Conservation (phyloP, 2,888 invertebrate species). For the Spilosoma lubricipeda region DNA sequence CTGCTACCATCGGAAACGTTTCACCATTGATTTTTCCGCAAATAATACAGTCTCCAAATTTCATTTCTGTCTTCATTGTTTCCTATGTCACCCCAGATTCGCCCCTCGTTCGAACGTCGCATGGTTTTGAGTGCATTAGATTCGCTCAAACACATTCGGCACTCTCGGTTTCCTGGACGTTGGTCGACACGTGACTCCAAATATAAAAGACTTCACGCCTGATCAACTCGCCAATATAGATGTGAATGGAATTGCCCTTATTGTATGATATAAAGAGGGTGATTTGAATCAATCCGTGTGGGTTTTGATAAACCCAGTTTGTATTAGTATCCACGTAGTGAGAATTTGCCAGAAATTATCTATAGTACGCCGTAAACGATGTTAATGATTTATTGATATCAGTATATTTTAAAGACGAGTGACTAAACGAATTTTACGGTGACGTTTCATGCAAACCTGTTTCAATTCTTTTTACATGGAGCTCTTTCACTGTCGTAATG, state of each 20-base stretch:
- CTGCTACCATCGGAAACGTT: slow-evolving; percentile 77
- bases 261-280: slow-evolving; percentile 77
- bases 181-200: slow-evolving; percentile 81
- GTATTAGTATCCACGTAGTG: slow-evolving; percentile 34
- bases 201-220: slow-evolving; percentile 84
- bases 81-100: slow-evolving; percentile 56
- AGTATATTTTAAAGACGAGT: slow-evolving; percentile 62
- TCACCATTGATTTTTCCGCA: slow-evolving; percentile 85
- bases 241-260: slow-evolving; percentile 84
- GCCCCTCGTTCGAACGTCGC: slow-evolving; percentile 66
- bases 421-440: slow-evolving; percentile 76
- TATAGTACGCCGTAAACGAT: slow-evolving; percentile 32
- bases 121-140: slow-evolving; percentile 84
- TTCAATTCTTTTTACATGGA: slow-evolving; percentile 78
- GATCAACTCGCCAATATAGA: slow-evolving; percentile 77
- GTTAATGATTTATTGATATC: slow-evolving; percentile 62
- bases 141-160: slow-evolving; percentile 80
- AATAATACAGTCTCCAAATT: slow-evolving; percentile 76
- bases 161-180: slow-evolving; percentile 80
- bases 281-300: slow-evolving; percentile 53
- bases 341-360: slow-evolving; percentile 16
- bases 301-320: slow-evolving; percentile 48
- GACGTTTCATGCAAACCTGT: slow-evolving; percentile 84
- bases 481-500: slow-evolving; percentile 82
- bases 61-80: slow-evolving; percentile 61